A percentile compares a stretch with the other conserved stretches of the same genome.
phyloP scores from a whole-genome alignment of 2,113 vertebrate species.

The Lonchura striata region DNA sequence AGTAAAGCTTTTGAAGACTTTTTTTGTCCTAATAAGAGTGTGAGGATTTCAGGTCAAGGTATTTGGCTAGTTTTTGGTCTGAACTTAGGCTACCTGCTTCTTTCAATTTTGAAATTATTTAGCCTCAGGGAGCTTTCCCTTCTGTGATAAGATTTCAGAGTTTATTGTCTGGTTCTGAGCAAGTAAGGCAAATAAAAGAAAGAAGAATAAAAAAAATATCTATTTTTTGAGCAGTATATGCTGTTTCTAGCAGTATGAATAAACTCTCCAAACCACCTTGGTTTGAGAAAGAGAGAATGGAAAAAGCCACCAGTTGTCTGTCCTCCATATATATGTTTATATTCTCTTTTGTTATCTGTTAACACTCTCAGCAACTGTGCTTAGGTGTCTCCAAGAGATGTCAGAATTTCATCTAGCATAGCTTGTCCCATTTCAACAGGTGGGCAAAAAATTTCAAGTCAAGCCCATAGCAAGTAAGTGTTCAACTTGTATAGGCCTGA shows the following conservation, averaged over 20 bases:
- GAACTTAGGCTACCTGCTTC: neutral
- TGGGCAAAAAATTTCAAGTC: neutral
- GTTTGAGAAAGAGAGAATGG: neutral
- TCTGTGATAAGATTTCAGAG: neutral
- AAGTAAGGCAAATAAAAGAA: neutral
- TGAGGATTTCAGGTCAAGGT: neutral
- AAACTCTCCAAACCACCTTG: neutral
- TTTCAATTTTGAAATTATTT: neutral
- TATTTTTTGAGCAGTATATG: neutral
- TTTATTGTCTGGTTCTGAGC: neutral
- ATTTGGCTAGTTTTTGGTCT: neutral
- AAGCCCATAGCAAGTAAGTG: neutral
- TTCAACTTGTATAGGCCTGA: neutral
- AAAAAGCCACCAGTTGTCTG: neutral
- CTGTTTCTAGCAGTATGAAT: neutral
- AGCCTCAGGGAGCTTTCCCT: neutral
- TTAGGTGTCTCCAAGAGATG: neutral
- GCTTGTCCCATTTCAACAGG: neutral
- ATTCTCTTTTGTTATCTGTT: neutral
- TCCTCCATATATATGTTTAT: neutral
- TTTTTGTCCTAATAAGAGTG: neutral
- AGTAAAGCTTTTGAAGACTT: neutral
- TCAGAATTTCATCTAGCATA: neutral
- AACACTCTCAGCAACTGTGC: fast-evolving
- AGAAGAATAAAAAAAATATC: neutral